A percentile compares a stretch with the other conserved stretches of the same genome.
Conservation (phyloP, 2,113 vertebrate genomes). For the Serinus canaria region DNA sequence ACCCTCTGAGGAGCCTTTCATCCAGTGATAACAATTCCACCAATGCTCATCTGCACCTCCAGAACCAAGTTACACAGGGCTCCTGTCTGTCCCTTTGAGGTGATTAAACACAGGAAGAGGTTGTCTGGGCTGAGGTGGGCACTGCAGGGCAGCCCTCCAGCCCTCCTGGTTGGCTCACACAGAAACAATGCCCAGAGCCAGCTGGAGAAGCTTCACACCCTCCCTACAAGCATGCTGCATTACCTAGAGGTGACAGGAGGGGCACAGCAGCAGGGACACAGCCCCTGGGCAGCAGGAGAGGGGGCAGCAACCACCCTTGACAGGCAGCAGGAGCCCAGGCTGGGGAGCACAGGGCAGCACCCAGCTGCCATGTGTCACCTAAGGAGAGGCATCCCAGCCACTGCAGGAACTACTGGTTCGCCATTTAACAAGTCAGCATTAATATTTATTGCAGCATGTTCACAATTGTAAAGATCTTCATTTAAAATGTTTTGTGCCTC, state of each 20-base stretch:
- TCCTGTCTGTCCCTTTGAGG: neutral
- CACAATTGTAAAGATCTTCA: slow-evolving; percentile 65
- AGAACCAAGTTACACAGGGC: accelerated
- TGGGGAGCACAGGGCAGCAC: neutral
- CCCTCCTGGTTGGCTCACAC: accelerated
- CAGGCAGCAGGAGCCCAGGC: neutral
- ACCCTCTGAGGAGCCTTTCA: neutral
- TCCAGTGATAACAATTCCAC: neutral
- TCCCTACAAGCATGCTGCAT: neutral
- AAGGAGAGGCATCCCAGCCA: slow-evolving; percentile 39
- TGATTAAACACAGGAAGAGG: neutral
- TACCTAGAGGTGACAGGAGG: accelerated
- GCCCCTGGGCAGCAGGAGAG: neutral
- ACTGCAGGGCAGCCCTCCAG: neutral
- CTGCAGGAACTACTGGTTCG: slow-evolving; percentile 41
- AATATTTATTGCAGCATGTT: slow-evolving; percentile 70
- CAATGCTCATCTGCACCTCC: accelerated
- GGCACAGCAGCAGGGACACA: accelerated
- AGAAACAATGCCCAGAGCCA: accelerated
- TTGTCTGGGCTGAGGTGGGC: too few relatives aligned
- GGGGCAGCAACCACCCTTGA: neutral
- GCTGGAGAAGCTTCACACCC: neutral
- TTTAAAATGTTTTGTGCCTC: slow-evolving; percentile 71
- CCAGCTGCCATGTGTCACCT: neutral
- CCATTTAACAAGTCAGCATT: slow-evolving; percentile 56